Evolutionary conservation across 2,797 vertebrate species (phyloP).

Genomic region (Leptodactylus fallax): DNA sequence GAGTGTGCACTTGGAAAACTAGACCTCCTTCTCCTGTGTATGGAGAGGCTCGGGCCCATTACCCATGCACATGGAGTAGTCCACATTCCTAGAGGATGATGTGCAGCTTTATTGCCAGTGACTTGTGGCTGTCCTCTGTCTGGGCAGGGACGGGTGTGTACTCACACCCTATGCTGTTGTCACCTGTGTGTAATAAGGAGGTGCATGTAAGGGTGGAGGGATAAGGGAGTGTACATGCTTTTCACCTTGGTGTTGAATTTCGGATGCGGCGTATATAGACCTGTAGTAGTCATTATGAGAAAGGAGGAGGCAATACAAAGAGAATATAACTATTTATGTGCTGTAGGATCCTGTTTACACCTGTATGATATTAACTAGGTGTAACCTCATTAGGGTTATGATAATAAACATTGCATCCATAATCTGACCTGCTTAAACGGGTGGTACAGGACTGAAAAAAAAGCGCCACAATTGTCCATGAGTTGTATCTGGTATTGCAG

Average conservation of each 20-base stretch:
- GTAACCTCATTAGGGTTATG: neutral
- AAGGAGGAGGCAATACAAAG: neutral
- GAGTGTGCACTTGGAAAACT: constrained; percentile 9
- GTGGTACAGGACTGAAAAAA: too few species aligned
- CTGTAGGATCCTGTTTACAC: neutral
- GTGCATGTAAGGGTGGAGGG: constrained; percentile 20
- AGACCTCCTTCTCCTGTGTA: constrained; percentile 22
- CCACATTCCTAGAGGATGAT: constrained; percentile 37
- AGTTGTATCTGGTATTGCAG: too few species aligned
- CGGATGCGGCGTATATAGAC: constrained; percentile 31
- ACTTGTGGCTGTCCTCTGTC: constrained; percentile 26
- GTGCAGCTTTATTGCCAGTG: constrained; percentile 10
- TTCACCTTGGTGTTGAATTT: constrained; percentile 55
- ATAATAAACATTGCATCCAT: neutral
- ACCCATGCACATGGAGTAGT: neutral
- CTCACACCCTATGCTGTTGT: constrained; percentile 5
- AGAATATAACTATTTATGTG: neutral
- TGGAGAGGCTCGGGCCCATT: neutral
- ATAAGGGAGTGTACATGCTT: constrained; percentile 26
- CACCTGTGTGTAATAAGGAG: constrained; percentile 46
- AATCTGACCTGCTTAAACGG: neutral
- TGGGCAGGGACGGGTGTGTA: constrained; percentile 21
- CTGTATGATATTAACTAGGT: neutral
- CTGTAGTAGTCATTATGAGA: constrained; percentile 33
- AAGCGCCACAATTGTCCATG: too few species aligned